Base-by-base conservation (phyloP, 2,113 vertebrate genomes). In the Eubucco bourcierii region DNA sequence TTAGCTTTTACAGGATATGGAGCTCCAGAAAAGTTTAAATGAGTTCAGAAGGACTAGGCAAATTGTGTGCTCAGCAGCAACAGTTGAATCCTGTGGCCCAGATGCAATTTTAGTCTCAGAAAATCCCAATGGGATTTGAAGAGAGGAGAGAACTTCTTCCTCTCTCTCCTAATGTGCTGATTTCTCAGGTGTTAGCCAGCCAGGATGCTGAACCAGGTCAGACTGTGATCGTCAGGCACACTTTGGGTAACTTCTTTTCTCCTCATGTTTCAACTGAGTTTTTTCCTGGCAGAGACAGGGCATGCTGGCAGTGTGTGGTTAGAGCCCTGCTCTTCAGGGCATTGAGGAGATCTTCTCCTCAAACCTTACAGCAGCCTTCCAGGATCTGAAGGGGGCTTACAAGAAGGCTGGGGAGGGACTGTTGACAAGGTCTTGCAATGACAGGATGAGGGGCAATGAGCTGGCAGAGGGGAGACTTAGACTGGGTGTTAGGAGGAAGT, bases 301-400 rank as follows among this genome's bases (percentile, higher is more conserved):
- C 11, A 2, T 4, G 2, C 46, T 44, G 63, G 55, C 55, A 53
- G 39, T 2, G 0, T 1, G 29, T 8, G 33, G n/a, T 7, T 4
- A 16, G 39, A 86, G 10, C 29, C 41, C 24, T 3, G 3, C 28
- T 84, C 66, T 72, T 47, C 15, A 29, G 21, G 65, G 33, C 44
- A 13, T 44, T 2, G 23, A 52, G 59, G 12, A 76, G 50, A 33
- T 70, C 7, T 4, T 27, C 67, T 25, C 23, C 21, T 1, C 2
- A 29, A 11, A 39, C 37, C 37, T 39, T 39, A 39, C 9, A 39
- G 37, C 11, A 11, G 37, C 37, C 37, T 39, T 39, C 9, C 37
- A 39, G 37, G 37, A 8, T 39, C 10, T 39, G 37, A 39, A 39
- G 37, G 9, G 37, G 37, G 37, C 37, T 9, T 39, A 9, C 37